Evolutionary conservation across 2,888 invertebrate species (phyloP), one percentile per base, ranked within the genome.

Genomic region (Philhelius pedissequus): DNA sequence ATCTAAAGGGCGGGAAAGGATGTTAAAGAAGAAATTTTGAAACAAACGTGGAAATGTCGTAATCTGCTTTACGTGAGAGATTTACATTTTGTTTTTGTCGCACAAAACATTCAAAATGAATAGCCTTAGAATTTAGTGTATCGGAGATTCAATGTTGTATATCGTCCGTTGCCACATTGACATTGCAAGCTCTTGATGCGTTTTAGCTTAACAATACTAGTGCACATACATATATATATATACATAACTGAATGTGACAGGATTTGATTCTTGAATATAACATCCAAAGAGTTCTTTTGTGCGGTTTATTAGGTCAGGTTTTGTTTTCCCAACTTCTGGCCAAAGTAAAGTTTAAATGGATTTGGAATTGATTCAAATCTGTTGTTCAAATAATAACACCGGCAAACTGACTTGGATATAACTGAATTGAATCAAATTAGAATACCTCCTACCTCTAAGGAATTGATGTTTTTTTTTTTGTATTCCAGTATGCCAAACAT

Each of bases 21-120:
- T 11, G 9, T 48, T 3, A 6, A 2, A 20, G 48, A 22, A n/a
- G 18, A 32, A n/a, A 45, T 64, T 64, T 25, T n/a, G 50, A 38
- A 64, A 69, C 62, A 80, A 64, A 80, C 64, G 62, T 75, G 50
- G 56, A 75, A 75, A 64, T 58, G 5, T 48, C 56, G 40, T 70
- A 75, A 81, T 75, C 70, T 81, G 62, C 30, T 81, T 75, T 81
- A 75, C 80, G 75, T 81, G 75, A 70, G 64, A 70, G 64, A 70
- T 70, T 81, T 75, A 75, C 56, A 70, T 75, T 81, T 81, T 75
- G 64, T 54, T 70, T 48, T 43, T 64, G 64, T 48, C 48, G 62
- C 8, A 48, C 68, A 69, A 30, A 68, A 60, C 58, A 54, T 25
- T 58, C n/a, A 30, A 27, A 76, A 58, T 15, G 35, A 56, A 15